A percentile compares a stretch with the other conserved stretches of the same genome.
Conservation (phyloP, 2,888 invertebrate genomes). For the Altica lythri region DNA sequence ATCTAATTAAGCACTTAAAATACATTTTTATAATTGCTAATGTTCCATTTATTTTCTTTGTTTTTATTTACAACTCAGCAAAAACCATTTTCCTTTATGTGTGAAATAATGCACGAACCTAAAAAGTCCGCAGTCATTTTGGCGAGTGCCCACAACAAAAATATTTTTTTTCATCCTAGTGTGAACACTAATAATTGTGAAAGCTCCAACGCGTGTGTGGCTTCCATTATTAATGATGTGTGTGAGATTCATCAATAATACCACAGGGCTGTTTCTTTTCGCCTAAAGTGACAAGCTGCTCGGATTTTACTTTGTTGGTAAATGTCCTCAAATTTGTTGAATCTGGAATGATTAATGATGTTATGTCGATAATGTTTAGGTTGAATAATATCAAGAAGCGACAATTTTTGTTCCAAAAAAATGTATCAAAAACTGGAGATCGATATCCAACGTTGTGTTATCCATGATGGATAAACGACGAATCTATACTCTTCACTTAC, state of each 20-base stretch:
- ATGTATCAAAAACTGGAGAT: too few species aligned
- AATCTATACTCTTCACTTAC: too few species aligned
- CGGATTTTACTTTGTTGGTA: not conserved
- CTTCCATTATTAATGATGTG: constrained; percentile 16
- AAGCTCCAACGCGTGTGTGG: constrained; percentile 2
- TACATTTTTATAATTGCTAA: too few species aligned
- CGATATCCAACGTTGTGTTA: too few species aligned
- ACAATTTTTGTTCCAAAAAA: too few species aligned
- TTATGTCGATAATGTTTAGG: too few species aligned
- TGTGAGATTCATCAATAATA: constrained; percentile 13
- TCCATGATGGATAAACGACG: too few species aligned
- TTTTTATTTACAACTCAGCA: too few species aligned
- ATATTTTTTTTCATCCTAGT: constrained; percentile 18
- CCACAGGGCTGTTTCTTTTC: constrained; percentile 1
- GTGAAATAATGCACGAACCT: not conserved
- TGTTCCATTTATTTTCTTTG: not conserved
- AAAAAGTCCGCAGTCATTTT: constrained; percentile 8
- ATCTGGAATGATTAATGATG: constrained; percentile 3
- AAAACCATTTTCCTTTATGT: not conserved
- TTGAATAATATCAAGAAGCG: too few species aligned
- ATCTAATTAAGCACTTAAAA: too few species aligned
- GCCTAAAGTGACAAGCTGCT: not conserved
- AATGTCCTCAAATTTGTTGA: not conserved
- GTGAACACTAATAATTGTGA: constrained; percentile 16
- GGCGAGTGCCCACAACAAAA: constrained; percentile 14